Evolutionary conservation across 2,888 invertebrate species (phyloP).

Genomic region (Invenusta paracnida): DNA sequence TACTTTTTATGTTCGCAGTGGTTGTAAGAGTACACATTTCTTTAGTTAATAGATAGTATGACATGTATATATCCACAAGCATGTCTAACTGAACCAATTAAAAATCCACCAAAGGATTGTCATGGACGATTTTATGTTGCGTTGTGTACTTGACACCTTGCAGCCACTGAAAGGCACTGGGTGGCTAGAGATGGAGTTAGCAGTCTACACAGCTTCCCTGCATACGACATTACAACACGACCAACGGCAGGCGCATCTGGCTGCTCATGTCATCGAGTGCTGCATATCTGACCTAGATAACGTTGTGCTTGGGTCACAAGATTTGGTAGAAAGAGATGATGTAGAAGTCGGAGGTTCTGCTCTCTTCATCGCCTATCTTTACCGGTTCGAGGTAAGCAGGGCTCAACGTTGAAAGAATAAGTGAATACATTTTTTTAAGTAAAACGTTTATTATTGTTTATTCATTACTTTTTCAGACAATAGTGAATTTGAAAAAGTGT

Average conservation of each 20-base stretch:
- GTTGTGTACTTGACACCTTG: too few species aligned
- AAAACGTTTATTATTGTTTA: too few species aligned
- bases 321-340: neutral
- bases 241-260: neutral
- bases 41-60: too few species aligned
- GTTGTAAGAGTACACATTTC: too few species aligned
- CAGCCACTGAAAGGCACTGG: neutral
- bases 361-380: conserved; percentile 12
- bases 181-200: conserved; percentile 13
- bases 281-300: neutral
- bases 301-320: neutral
- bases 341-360: neutral
- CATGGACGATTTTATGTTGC: too few species aligned
- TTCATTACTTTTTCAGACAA: too few species aligned
- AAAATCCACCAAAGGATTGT: too few species aligned
- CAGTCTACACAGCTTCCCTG: neutral
- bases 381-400: neutral
- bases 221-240: neutral
- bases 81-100: too few species aligned
- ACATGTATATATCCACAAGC: too few species aligned
- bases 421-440: too few species aligned
- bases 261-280: neutral
- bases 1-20: too few species aligned
- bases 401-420: neutral
- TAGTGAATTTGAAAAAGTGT: too few species aligned